phyloP scores from a whole-genome alignment of 2,888 invertebrate genomes.

The Steromphala cineraria region DNA sequence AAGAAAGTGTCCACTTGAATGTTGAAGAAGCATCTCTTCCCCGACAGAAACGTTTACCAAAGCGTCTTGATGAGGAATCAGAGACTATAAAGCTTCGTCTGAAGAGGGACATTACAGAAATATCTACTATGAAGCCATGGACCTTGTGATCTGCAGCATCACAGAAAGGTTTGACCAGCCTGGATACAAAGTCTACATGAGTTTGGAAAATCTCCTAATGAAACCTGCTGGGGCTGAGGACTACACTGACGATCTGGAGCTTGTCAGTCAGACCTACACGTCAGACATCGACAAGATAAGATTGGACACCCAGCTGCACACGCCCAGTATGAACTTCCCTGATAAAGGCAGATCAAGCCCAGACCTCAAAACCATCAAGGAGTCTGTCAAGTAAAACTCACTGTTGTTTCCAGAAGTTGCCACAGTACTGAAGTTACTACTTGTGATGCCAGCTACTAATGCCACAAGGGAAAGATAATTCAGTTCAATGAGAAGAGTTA shows the following conservation, averaged over 20 bases:
- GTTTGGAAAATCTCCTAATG: background rate
- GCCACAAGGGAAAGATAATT: background rate
- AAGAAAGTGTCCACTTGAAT: background rate
- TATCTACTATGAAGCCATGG: too few relatives aligned
- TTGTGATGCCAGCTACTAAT: background rate
- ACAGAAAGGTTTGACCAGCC: constrained; percentile 13
- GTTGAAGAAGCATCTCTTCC: background rate
- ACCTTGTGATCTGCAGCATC: too few relatives aligned
- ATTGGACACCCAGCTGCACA: background rate
- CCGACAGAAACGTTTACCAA: background rate
- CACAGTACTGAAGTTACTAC: too few relatives aligned
- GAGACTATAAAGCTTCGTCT: background rate
- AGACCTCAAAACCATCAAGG: too few relatives aligned
- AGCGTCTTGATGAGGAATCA: background rate
- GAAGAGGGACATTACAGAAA: background rate
- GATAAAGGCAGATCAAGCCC: background rate
- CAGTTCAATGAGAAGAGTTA: background rate
- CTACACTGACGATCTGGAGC: background rate
- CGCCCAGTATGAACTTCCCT: background rate
- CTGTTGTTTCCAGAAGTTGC: too few relatives aligned
- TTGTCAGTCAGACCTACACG: background rate
- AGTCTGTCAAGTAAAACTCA: too few relatives aligned
- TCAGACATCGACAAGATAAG: background rate
- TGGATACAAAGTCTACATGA: constrained; percentile 12
- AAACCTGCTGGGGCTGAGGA: background rate